Evolutionary conservation across 2,797 vertebrate genomes (phyloP).

Genomic region (Perodicticus potto): DNA sequence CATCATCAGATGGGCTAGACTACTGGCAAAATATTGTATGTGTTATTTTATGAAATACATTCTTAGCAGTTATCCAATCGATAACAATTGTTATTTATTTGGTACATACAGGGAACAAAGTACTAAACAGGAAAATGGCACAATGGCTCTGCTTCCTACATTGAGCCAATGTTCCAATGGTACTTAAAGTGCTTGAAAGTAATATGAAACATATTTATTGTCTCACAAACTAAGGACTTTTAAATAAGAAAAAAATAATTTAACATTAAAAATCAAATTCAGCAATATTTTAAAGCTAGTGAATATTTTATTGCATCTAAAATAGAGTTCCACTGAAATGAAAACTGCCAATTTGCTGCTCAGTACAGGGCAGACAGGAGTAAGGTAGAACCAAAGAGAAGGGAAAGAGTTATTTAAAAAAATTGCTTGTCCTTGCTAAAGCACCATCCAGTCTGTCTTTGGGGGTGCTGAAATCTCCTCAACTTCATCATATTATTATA

Average conservation of each 20-base stretch:
- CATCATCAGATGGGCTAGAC: neutral
- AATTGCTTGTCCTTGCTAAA: neutral
- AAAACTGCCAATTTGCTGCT: neutral
- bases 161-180: neutral
- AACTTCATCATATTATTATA: neutral
- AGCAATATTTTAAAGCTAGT: neutral
- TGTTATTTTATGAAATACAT: slow-evolving; percentile 37
- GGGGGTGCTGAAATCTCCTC: neutral
- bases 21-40: neutral
- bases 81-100: slow-evolving; percentile 4
- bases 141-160: slow-evolving; percentile 31
- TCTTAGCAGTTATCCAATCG: neutral
- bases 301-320: slow-evolving; percentile 22
- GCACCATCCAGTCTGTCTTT: neutral
- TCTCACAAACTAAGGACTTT: slow-evolving; percentile 1
- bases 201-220: neutral
- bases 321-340: neutral
- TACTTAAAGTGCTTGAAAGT: slow-evolving; percentile 43
- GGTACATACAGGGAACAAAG: neutral
- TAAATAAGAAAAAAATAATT: neutral
- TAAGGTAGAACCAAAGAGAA: neutral
- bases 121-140: neutral
- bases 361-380: neutral
- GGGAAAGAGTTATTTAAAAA: neutral
- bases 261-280: slow-evolving; percentile 53